Base-by-base conservation (phyloP, 2,113 vertebrate species). In the Pelvicachromis taeniatus region DNA sequence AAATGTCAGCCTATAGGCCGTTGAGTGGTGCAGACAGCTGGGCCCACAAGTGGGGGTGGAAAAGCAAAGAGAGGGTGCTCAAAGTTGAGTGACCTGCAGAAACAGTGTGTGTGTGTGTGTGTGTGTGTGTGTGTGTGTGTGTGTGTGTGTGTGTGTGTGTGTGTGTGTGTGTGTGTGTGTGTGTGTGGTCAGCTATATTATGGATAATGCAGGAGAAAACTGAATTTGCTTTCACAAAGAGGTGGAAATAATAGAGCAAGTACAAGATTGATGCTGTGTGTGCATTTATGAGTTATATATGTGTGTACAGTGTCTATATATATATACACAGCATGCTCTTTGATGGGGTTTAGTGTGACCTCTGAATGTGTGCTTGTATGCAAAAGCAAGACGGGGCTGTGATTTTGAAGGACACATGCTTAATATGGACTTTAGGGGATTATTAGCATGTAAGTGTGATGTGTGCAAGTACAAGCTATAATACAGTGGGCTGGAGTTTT, bases 1-100 rank as follows among this genome's bases (percentile, higher is more conserved):
- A 89, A 87, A 85, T 91, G 91, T 91, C 87, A 87, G 77, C 68
- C 77, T 19, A 55, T 70, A 45, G 83, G 83, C 58, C 77, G 82
- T 87, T 94, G 93, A 94, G 86, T 83, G 83, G 38, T 6, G 16
- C 48, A 42, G 92, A 94, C 94, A 95, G 93, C 93, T 95, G 94
- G 87, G 80, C 26, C 56, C 12, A 17, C 35, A 84, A 68, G 61
- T 68, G 53, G 58, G 29, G 53, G 54, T 6, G 50, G 50, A 14
- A 45, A 40, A 55, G 29, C 35, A 54, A 50, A 13, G 16, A 77
- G 40, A 31, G 3, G 50, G 79, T 29, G 65, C 33, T 68, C 79
- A 42, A 61, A 90, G 65, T 85, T 88, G 75, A 40, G 84, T 83
- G 83, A 85, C 85, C 73, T 56, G 65, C 53, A 54, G 9, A 59